These are phyloP conservation scores for Dromiciops gliroides DNA, from an alignment of 2,113 vertebrate genomes.

Conservation along the genomic window DNA sequence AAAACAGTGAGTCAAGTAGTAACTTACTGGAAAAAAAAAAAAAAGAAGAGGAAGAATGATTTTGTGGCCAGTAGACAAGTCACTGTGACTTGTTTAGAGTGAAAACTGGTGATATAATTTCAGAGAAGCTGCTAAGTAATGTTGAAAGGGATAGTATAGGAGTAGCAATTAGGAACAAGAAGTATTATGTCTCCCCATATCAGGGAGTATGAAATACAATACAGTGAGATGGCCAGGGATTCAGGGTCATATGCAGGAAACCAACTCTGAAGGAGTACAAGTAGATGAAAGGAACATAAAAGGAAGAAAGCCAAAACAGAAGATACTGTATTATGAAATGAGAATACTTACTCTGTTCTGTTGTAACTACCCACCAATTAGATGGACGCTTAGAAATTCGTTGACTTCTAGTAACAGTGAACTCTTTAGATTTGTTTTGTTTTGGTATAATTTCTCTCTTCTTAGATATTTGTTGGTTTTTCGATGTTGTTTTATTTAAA, in stretches of 20 bases:
- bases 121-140: neutral
- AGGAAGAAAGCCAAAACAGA: neutral
- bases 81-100: neutral
- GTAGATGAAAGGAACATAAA: neutral
- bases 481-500: neutral
- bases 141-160: neutral
- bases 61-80: neutral
- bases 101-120: neutral
- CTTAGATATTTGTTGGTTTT: conserved; percentile 50
- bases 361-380: conserved; percentile 72
- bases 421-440: neutral
- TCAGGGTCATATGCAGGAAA: neutral
- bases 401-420: conserved; percentile 44
- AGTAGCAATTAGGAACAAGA: neutral
- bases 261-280: neutral
- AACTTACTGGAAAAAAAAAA: neutral
- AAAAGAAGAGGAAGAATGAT: neutral
- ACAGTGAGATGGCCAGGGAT: neutral
- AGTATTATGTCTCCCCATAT: neutral
- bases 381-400: conserved; percentile 70
- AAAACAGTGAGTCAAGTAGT: neutral
- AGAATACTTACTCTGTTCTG: conserved; percentile 71
- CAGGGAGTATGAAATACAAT: neutral
- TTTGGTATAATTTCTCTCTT: conserved; percentile 29
- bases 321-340: conserved; percentile 21